These are phyloP conservation scores for Glyptemys insculpta DNA, from an alignment of 2,797 vertebrate genomes.

Conservation along the genomic window DNA sequence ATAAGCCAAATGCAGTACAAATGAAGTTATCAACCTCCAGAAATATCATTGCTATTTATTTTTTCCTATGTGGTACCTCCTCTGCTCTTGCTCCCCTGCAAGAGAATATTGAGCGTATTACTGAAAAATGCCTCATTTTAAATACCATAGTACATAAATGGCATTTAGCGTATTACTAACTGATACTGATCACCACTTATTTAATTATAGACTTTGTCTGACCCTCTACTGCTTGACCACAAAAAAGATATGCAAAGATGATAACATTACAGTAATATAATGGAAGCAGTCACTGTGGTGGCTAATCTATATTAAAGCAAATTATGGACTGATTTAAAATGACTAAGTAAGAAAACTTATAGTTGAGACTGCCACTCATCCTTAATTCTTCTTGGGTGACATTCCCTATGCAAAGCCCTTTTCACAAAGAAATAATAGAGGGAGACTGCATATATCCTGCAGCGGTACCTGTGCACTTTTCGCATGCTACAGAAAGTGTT, in stretches of 20 bases:
- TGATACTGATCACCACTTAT: not conserved
- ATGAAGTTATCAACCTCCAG: not conserved
- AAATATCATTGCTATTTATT: not conserved
- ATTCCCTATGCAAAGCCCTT: not conserved
- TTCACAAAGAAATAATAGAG: rapidly evolving
- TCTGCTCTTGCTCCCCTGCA: not conserved
- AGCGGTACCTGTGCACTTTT: too few species aligned
- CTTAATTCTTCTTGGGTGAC: not conserved
- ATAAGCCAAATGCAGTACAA: not conserved
- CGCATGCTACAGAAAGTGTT: rapidly evolving
- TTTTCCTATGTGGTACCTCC: not conserved
- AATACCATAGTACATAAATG: not conserved
- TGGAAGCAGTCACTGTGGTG: rapidly evolving
- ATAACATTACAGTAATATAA: not conserved
- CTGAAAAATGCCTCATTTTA: not conserved
- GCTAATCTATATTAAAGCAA: not conserved
- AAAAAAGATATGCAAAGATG: not conserved
- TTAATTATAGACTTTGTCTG: not conserved
- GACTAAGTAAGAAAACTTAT: not conserved
- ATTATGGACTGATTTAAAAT: not conserved
- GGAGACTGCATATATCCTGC: rapidly evolving
- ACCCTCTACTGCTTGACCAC: not conserved
- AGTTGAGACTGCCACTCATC: not conserved
- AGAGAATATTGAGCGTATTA: not conserved
- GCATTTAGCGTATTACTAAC: not conserved